Evolutionary conservation across 2,888 invertebrate genomes (phyloP), one percentile per base, ranked within the genome.

Genomic region (Dryobotodes eremita): DNA sequence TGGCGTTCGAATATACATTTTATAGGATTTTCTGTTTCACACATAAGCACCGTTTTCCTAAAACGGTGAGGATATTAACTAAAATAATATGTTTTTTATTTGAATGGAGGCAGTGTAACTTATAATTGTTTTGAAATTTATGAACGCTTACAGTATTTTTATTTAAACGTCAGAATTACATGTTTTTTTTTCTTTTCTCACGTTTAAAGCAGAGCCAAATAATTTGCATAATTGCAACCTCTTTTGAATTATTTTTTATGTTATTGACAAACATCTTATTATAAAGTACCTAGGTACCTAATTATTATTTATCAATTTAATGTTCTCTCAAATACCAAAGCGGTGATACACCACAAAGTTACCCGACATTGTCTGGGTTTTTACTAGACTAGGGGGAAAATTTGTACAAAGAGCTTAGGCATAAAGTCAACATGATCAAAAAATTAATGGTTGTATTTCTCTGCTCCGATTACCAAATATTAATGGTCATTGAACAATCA

Each of bases 81-180:
- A 59, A 72, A 57, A 55, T 70, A 26, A 20, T 77, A 31, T 15
- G 31, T 15, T 77, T 85, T 53, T 71, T 77, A 26, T 75, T 86
- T 17, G 55, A 53, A 55, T 65, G 59, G 42, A 69, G 71, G 53
- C 26, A 50, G 5, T 82, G 50, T 59, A 15, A 15, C 23, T 36
- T 1, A 6, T 1, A 48, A 77, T 6, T 26, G 8, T 36, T 5
- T 46, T 55, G 1, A 10, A 17, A 15, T 26, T 23, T 36, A 36
- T 36, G 8, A 26, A 36, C 8, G 8, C 13, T 0, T 5, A 23
- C 6, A 6, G 0, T 26, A 53, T 48, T 79, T 46, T 61, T 26
- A 5, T 2, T 23, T 23, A 17, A 13, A n/a, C 5, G 64, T 36
- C 55, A 31, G 10, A n/a, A 17, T n/a, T 42, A 46, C 79, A 36